Evolutionary conservation across 2,888 invertebrate genomes (phyloP), one percentile per base, ranked within the genome.

Genomic region (Aporophyla nigra): DNA sequence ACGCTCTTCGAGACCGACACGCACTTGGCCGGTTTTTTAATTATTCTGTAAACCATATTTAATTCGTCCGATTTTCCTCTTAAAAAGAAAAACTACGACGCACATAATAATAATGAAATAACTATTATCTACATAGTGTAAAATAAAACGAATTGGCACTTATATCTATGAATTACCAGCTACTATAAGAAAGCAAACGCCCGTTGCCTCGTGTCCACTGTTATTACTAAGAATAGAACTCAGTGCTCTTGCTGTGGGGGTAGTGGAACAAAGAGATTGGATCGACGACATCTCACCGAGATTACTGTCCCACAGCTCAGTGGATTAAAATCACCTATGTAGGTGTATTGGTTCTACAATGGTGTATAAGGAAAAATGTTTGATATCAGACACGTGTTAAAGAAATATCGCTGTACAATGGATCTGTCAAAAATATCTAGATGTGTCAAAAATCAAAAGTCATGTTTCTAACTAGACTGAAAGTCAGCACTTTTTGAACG

Each of bases 191-290:
- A 4, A 14, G 65, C 40, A 58, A 46, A 53, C 12, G 49, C 46
- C 71, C 7, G 6, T 43, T 33, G 1, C 27, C 54, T 43, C 16
- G 27, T 56, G 16, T 51, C 14, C 27, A 16, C 53, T 24, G 33
- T 40, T 51, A 49, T 49, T 24, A 61, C 33, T 61, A 61, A 5
- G 56, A 79, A 77, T 71, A 46, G 51, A 43, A 24, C 12, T 46
- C 53, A n/a, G 10, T 27, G 12, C 49, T 51, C 59, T 12, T 33
- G 33, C 9, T 16, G 33, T 16, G 43, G 14, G 59, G 27, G 49
- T 27, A 19, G 19, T 51, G 61, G 49, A 27, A 62, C 65, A 68
- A 76, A 84, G 82, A 76, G 70, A 84, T 76, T 80, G 76, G 59
- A 83, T 74, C 21, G 82, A 24, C 63, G 51, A 70, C 61, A n/a